Evolutionary conservation across 2,113 vertebrate genomes (phyloP), one percentile per base, ranked within the genome.

Genomic region (Oreochromis niloticus): DNA sequence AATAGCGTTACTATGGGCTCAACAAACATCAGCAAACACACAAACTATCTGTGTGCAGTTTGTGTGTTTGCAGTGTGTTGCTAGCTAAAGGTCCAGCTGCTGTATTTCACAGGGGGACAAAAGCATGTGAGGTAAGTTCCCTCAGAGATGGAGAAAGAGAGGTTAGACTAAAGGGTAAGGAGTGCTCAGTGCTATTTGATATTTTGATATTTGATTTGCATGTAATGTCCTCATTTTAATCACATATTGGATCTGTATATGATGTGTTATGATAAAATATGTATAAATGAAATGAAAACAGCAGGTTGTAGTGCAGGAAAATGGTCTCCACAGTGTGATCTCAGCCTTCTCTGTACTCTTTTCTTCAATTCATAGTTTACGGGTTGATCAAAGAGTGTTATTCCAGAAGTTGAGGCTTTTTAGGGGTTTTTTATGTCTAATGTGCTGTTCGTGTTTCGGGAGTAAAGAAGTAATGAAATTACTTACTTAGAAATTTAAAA

Each of bases 91-190:
- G 6, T n/a, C 6, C 59, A 63, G 17, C 32, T 63, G 32, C 59
- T 63, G 59, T 36, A 63, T 63, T 63, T 63, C 9, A 36, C 59
- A 36, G 59, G 1, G 59, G 0, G 59, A 61, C 30, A 61, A 61
- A 1, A 34, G 2, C 6, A 16, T 61, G 16, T 34, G 57, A 34
- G 57, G 3, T 61, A 61, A 0, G 0, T 61, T 61, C 30, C 34
- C 59, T 61, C 30, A 6, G 59, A 1, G 9, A 10, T 32, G 27
- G 14, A 61, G 2, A 34, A 61, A 24, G 24, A 59, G 56, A 30
- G 34, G 57, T 61, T 61, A 3, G 57, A 4, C 19, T 24, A 24
- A 24, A 24, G 3, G 24, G 24, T 24, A 24, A 24, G 24, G 24
- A 24, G 24, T 61, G 32, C 30, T 61, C 30, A 61, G 57, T 0